Conservation (phyloP, 2,113 vertebrate genomes). For the Colaptes auratus region DNA sequence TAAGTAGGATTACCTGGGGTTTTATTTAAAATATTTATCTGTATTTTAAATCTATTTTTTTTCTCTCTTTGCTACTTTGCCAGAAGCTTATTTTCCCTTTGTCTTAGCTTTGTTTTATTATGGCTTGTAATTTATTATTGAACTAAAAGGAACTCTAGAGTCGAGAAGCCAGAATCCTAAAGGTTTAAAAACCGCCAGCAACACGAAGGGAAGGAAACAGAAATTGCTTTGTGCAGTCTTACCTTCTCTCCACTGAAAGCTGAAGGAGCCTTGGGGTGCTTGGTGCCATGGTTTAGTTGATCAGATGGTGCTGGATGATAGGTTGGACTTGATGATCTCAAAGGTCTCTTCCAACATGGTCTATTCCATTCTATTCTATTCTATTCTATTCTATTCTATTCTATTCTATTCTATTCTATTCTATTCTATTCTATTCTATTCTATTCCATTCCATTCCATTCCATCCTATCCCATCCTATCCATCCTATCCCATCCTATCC, state of each 20-base stretch:
- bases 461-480: no score
- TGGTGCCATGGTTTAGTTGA: no score
- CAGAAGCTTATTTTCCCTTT: not conserved
- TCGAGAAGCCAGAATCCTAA: not conserved
- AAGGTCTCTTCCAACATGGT: no score
- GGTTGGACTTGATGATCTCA: no score
- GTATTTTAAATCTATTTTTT: not conserved
- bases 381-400: no score
- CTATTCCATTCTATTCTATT: no score
- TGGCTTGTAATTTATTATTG: slow-evolving; percentile 40
- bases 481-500: no score
- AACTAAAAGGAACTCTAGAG: not conserved
- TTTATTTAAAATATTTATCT: slow-evolving; percentile 28
- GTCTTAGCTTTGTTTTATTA: slow-evolving; percentile 39
- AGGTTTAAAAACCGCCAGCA: not conserved
- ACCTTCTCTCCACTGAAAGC: not conserved
- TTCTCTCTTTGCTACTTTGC: not conserved
- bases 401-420: no score
- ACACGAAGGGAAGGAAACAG: not conserved
- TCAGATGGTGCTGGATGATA: no score
- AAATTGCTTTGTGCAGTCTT: not conserved
- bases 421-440: no score
- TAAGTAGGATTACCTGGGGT: not conserved
- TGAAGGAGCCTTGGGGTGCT: no score
- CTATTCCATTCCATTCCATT: no score